Base-by-base conservation (phyloP, 1,140 invertebrate genomes). In the Pentalonia nigronervosa region DNA sequence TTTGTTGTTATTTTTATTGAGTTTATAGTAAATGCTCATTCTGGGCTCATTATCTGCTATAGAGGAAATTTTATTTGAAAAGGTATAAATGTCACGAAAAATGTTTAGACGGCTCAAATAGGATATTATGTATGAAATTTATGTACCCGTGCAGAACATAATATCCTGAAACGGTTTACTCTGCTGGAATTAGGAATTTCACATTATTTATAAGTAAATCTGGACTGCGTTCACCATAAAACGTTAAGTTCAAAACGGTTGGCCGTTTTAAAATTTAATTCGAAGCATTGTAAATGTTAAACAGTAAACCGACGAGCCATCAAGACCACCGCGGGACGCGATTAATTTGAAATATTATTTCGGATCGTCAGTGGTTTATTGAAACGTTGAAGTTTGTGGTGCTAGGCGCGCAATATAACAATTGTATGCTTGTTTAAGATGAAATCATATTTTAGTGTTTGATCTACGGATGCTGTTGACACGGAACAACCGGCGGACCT, bases 51-150 rank as follows among this genome's bases (percentile, higher is more conserved):
- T 30, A n/a, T 76, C 50, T n/a, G 17, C 30, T n/a, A n/a, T 76
- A 14, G 17, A n/a, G 30, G 4, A n/a, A 76, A 76, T 76, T 76
- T 30, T 30, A 76, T 76, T 76, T 76, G 60, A 30, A n/a, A 76
- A 76, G 60, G 60, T 76, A 76, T 76, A 76, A 76, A 76, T 76
- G 30, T n/a, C 60, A n/a, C 30, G 30, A 76, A 76, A 76, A 76
- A 76, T 76, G 60, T 76, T 76, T 76, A 76, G 11, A n/a, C 30
- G 60, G 60, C 30, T 76, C 30, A 76, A 76, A 76, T n/a, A 30
- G 60, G 60, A 76, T 76, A 76, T n/a, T 76, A 76, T 17, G 60
- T 76, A n/a, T n/a, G 60, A n/a, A n/a, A 76, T 76, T 76, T 76
- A 76, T 76, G n/a, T 76, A 76, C 60, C 60, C 60, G n/a, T n/a